Evolutionary conservation across 2,113 vertebrate species (phyloP).

Genomic region (Pedetes capensis): DNA sequence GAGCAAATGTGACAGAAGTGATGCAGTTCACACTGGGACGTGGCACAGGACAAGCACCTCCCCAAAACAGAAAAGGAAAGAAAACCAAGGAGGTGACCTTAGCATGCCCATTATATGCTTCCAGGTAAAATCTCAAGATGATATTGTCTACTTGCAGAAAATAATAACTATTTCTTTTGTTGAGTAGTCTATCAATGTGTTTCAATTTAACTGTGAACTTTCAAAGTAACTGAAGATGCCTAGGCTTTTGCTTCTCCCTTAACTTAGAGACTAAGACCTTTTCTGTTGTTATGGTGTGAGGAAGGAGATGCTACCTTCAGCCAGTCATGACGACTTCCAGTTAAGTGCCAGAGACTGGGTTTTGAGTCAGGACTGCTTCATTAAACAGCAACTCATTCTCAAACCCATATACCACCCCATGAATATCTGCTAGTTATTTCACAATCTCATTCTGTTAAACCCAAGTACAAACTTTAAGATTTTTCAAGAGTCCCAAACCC

Average conservation of each 20-base stretch:
- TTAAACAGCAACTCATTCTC: not conserved
- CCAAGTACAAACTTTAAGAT: not conserved
- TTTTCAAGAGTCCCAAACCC: not conserved
- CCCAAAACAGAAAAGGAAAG: not conserved
- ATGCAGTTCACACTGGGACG: fast-evolving
- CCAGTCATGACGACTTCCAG: not conserved
- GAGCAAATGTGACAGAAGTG: fast-evolving
- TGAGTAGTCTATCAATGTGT: not conserved
- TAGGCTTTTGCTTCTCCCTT: not conserved
- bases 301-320: not conserved
- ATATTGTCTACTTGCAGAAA: not conserved
- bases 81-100: not conserved
- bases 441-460: not conserved
- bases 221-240: not conserved
- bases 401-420: fast-evolving
- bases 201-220: slow-evolving; percentile 27
- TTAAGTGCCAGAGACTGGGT: not conserved
- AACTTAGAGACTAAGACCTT: not conserved
- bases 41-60: fast-evolving
- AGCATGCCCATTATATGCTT: not conserved
- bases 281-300: not conserved
- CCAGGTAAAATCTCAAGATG: not conserved
- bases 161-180: not conserved
- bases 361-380: fast-evolving
- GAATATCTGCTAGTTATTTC: not conserved